Conservation (phyloP, 1,140 invertebrate genomes). For the Mizuhopecten yessoensis region DNA sequence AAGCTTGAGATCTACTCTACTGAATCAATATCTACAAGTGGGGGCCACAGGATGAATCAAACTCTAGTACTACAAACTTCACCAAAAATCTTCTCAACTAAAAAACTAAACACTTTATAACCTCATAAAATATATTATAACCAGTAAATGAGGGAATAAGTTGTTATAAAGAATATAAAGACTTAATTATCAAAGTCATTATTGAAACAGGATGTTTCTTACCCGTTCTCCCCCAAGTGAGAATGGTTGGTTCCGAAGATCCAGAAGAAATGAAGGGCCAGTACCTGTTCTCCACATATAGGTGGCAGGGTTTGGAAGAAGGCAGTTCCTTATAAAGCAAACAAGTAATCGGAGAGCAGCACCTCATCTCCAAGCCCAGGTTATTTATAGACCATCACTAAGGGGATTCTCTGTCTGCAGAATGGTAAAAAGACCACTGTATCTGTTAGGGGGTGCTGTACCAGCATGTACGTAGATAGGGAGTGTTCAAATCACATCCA, state of each 20-base stretch:
- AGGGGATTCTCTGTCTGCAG: not conserved
- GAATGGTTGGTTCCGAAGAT: constrained; percentile 7
- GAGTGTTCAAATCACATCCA: not conserved
- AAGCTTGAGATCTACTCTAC: constrained; percentile 31
- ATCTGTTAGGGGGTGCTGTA: not conserved
- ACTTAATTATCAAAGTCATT: not conserved
- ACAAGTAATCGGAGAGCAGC: constrained; percentile 45
- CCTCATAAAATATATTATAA: not conserved
- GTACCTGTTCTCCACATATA: constrained; percentile 40
- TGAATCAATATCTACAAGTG: not conserved
- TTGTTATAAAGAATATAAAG: not conserved
- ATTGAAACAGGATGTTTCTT: not conserved
- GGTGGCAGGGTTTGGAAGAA: not conserved
- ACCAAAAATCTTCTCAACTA: not conserved
- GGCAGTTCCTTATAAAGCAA: constrained; percentile 49
- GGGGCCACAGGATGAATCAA: not conserved
- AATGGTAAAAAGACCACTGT: not conserved
- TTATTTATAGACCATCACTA: not conserved
- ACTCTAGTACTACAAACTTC: not conserved
- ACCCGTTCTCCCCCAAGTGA: not conserved
- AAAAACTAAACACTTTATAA: not conserved
- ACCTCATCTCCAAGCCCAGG: not conserved
- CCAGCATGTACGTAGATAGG: not conserved
- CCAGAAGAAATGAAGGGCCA: not conserved
- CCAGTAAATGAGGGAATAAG: not conserved